Evolutionary conservation across 2,113 vertebrate genomes (phyloP), one percentile per base, ranked within the genome.

Genomic region (Melanocharis versteri): DNA sequence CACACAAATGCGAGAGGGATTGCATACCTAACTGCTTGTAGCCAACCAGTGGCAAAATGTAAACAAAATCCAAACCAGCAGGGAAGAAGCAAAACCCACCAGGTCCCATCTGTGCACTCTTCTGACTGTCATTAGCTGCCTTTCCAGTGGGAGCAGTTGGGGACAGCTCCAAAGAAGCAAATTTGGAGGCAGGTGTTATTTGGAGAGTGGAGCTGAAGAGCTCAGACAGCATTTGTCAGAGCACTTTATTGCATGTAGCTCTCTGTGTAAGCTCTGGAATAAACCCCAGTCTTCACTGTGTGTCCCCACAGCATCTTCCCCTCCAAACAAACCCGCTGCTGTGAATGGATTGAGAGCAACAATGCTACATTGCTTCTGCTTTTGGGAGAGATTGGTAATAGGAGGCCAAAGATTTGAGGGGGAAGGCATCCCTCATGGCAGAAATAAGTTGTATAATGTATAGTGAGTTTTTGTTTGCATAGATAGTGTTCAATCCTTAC

Each of bases 361-460:
- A 16, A 17, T 61, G 70, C 84, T 73, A 86, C 73, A 16, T 80
- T 87, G 72, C 92, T 83, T 96, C 92, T 95, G 79, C 90, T 96
- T 95, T 75, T 90, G 81, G 87, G 92, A 89, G 80, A 94, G 95
- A 77, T 78, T 95, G 95, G 94, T 93, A 94, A 96, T 80, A 94
- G 97, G 96, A 98, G 98, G 97, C 98, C 98, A 98, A 98, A 98
- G 98, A 98, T 94, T 82, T 89, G 88, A 93, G 97, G 82, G 96
- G 97, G 90, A 93, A 83, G 80, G 60, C 91, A 83, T 96, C 97
- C 97, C 94, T 97, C 89, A 6, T 96, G 94, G 95, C 92, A 76
- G 91, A 97, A 97, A 84, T 96, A 87, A 94, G 78, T 87, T 94
- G 96, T 97, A 61, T 97, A 94, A 95, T 93, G 77, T 96, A 92